These are phyloP conservation scores for Pangasianodon gigas DNA, from an alignment of 2,113 vertebrate species.

Conservation along the genomic window DNA sequence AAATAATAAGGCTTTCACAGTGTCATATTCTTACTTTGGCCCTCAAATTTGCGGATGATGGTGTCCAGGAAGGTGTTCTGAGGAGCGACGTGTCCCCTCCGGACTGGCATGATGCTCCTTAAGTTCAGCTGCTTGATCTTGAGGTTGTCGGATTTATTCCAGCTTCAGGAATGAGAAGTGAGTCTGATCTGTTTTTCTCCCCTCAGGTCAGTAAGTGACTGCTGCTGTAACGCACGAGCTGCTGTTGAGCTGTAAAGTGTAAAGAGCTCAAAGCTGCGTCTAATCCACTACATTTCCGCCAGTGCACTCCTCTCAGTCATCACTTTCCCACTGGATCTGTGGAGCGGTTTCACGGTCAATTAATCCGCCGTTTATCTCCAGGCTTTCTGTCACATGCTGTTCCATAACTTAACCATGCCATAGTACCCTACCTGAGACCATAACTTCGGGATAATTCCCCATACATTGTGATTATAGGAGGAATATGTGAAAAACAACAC, in stretches of 20 bases:
- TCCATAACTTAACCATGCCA: background rate
- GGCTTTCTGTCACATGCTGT: background rate
- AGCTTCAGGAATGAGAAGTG: background rate
- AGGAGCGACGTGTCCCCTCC: slow-evolving; percentile 86
- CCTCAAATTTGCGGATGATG: slow-evolving; percentile 91
- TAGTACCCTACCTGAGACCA: background rate
- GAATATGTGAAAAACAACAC: background rate
- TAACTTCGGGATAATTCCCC: background rate
- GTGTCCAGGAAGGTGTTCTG: slow-evolving; percentile 92
- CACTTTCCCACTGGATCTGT: slow-evolving; percentile 17
- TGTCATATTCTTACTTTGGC: slow-evolving; percentile 78
- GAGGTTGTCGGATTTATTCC: background rate
- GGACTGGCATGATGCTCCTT: slow-evolving; percentile 80
- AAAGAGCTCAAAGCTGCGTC: background rate
- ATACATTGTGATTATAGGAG: background rate
- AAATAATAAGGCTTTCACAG: background rate
- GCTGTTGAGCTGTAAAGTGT: background rate
- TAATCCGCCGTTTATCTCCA: background rate
- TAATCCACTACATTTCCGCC: background rate
- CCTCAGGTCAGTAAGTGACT: background rate
- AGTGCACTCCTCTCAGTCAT: background rate
- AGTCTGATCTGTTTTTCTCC: background rate
- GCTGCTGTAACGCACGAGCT: background rate
- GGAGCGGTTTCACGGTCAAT: background rate
- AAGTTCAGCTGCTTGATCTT: background rate